Evolutionary conservation across 2,113 vertebrate species (phyloP).

Genomic region (Nerophis lumbriciformis): DNA sequence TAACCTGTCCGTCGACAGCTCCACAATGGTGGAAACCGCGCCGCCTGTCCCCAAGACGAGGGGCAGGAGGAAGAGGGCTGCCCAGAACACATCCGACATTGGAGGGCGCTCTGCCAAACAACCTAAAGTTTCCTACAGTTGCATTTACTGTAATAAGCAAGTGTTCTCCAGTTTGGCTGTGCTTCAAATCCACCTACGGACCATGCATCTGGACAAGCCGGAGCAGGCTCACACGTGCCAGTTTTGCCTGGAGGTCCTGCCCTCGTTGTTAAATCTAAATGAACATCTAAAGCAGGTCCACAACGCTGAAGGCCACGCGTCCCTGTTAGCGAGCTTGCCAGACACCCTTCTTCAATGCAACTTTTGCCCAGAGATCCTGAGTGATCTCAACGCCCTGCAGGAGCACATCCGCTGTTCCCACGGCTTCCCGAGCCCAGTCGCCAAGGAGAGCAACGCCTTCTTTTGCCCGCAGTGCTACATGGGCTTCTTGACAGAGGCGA

Average conservation of each 20-base stretch:
- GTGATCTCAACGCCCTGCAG: conserved; percentile 93
- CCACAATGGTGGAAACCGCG: conserved; percentile 87
- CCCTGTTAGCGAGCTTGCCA: conserved; percentile 83
- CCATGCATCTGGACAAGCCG: conserved; percentile 95
- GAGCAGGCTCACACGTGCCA: conserved; percentile 97
- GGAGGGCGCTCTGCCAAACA: conserved; percentile 85
- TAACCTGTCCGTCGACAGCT: conserved; percentile 95
- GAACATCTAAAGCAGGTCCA: conserved; percentile 97
- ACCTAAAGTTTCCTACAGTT: conserved; percentile 91
- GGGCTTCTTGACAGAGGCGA: conserved; percentile 96
- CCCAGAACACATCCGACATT: conserved; percentile 82
- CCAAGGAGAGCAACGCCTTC: conserved; percentile 97
- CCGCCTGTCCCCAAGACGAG: conserved; percentile 87
- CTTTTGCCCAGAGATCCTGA: conserved; percentile 92
- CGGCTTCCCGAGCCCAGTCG: conserved; percentile 86
- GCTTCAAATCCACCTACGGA: conserved; percentile 94
- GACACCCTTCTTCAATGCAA: conserved; percentile 94
- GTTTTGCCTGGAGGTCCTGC: conserved; percentile 93
- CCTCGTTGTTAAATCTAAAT: conserved; percentile 94
- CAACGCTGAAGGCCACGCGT: conserved; percentile 83
- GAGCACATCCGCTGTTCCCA: conserved; percentile 96
- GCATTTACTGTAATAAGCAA: conserved; percentile 96
- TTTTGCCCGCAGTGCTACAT: conserved; percentile 98
- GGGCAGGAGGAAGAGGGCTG: conserved; percentile 89
- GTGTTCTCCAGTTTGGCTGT: conserved; percentile 93